Conservation (phyloP, 2,113 vertebrate genomes). For the Erythrocercus mccallii region DNA sequence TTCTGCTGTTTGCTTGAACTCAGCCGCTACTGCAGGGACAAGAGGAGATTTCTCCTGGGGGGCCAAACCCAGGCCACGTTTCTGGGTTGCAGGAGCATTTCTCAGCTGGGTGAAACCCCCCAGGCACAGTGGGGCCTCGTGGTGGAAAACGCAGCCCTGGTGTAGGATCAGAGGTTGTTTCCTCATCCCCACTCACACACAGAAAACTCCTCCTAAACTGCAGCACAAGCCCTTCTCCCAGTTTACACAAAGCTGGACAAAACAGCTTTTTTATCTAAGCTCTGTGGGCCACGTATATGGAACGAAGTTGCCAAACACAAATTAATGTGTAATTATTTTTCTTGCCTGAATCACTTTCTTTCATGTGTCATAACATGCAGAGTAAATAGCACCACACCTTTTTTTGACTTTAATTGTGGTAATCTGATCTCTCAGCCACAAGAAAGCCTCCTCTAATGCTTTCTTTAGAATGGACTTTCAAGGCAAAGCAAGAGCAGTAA, state of each 20-base stretch:
- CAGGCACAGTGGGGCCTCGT: not conserved
- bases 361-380: slow-evolving; percentile 81
- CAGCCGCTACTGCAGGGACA: not conserved
- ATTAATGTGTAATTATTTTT: slow-evolving; percentile 86
- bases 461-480: slow-evolving; percentile 74
- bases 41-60: not conserved
- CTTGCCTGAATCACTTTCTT: slow-evolving; percentile 81
- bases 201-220: not conserved
- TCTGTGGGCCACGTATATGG: slow-evolving; percentile 73
- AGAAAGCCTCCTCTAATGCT: slow-evolving; percentile 72
- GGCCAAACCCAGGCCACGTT: not conserved
- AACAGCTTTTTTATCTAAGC: slow-evolving; percentile 73
- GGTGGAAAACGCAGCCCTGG: not conserved
- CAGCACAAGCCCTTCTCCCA: not conserved
- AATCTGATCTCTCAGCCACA: slow-evolving; percentile 76
- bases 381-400: slow-evolving; percentile 81
- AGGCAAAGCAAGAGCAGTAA: slow-evolving; percentile 71
- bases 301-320: slow-evolving; percentile 78
- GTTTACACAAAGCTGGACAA: slow-evolving; percentile 62
- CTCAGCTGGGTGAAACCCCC: not conserved
- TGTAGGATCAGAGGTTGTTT: not conserved
- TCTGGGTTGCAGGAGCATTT: not conserved
- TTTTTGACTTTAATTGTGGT: slow-evolving; percentile 78
- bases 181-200: not conserved
- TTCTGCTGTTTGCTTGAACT: slow-evolving; percentile 5